phyloP scores from a whole-genome alignment of 2,888 invertebrate species.

The Rhagonycha lutea region DNA sequence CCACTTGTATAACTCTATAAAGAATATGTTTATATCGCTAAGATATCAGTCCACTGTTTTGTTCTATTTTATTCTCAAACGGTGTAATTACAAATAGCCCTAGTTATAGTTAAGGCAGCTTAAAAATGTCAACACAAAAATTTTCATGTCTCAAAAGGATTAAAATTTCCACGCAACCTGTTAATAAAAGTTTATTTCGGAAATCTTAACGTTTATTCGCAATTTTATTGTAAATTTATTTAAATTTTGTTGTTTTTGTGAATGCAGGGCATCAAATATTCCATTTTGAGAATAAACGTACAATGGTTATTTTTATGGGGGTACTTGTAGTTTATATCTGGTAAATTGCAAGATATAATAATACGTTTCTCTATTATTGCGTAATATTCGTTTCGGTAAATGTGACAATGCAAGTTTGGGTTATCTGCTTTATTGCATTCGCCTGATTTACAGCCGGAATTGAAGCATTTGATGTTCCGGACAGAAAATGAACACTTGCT shows the following conservation, averaged over 20 bases:
- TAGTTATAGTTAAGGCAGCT: too few species aligned
- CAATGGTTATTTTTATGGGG: slow-evolving; percentile 22
- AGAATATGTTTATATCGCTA: too few species aligned
- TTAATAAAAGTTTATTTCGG: background rate
- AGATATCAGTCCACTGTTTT: too few species aligned
- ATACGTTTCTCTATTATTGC: background rate
- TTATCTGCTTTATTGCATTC: background rate
- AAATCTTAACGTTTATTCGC: background rate
- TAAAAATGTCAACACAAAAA: too few species aligned
- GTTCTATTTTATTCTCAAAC: too few species aligned
- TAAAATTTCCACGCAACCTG: background rate
- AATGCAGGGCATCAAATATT: slow-evolving; percentile 14
- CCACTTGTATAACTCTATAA: too few species aligned
- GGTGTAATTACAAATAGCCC: too few species aligned
- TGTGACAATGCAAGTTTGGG: slow-evolving; percentile 9
- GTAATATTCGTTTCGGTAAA: background rate
- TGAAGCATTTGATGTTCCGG: slow-evolving; percentile 2
- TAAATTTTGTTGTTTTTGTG: slow-evolving; percentile 6
- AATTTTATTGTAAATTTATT: background rate
- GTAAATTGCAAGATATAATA: slow-evolving; percentile 14
- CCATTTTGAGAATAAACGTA: slow-evolving; percentile 15
- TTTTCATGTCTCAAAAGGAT: background rate
- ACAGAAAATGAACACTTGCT: background rate
- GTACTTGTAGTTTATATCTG: slow-evolving; percentile 19
- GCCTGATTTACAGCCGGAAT: background rate